Evolutionary conservation across 2,797 vertebrate species (phyloP), one percentile per base, ranked within the genome.

Genomic region (Falco concolor): DNA sequence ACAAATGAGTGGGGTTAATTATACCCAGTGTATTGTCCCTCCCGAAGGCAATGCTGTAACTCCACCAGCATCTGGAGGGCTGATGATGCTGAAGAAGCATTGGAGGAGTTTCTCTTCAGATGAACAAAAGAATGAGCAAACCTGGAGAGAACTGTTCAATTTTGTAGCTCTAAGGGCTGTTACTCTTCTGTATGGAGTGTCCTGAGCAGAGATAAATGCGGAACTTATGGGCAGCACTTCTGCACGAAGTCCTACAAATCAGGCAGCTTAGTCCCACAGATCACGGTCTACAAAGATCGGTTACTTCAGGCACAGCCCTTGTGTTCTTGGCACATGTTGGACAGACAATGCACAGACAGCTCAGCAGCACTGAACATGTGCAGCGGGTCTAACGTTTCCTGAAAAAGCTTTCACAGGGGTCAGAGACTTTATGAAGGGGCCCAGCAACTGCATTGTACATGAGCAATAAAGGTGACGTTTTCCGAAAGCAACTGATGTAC

Each of bases 171-270:
- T 20, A 13, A 32, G 49, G 49, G 54, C 36, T 53, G 23, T 36
- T 12, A 2, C 25, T 19, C 32, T 23, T 52, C 56, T 52, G 38
- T 12, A 8, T 5, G 65, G 64, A 82, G 32, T 17, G 36, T 44
- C 53, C 84, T 22, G 47, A 44, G 73, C 65, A 83, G 45, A 34
- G 63, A 25, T 5, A n/a, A 50, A 30, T 18, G 44, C 38, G 25
- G 59, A 63, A 53, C 15, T 17, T 23, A 19, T 0, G 17, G 83
- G 38, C 44, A 56, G 49, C 1, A 1, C 30, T 17, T 18, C 12
- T 2, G 16, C 16, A 3, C 2, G 11, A 42, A 27, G n/a, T 20
- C n/a, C 34, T 40, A 5, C 24, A 18, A 5, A 24, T 3, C 24
- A 6, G 38, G 80, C 45, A 67, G 59, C 52, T 17, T 15, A 44